Conservation (phyloP, 2,113 vertebrate species). For the Onychostoma macrolepis region DNA sequence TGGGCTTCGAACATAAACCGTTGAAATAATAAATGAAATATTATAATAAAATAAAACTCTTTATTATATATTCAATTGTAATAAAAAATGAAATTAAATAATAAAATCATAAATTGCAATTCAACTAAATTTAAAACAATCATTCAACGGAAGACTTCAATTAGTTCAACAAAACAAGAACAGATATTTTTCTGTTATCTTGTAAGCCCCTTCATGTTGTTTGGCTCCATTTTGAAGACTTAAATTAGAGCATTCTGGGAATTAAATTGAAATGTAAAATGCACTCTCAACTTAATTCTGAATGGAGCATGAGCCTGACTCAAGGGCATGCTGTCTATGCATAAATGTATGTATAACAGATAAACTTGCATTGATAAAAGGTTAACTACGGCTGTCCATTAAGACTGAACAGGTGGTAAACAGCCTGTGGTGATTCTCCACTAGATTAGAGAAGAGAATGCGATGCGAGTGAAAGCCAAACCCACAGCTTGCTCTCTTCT, state of each 20-base stretch:
- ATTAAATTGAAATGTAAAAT: not conserved
- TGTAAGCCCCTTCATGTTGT: not conserved
- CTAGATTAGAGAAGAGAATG: constrained; percentile 19
- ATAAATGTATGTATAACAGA: not conserved
- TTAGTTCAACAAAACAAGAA: not conserved
- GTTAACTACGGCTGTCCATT: not conserved
- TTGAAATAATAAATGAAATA: not conserved
- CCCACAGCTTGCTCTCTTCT: constrained; percentile 41
- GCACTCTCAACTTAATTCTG: not conserved
- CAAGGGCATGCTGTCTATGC: not conserved
- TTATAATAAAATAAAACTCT: not conserved
- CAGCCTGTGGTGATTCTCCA: constrained; percentile 26
- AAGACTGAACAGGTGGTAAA: constrained; percentile 28
- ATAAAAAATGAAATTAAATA: not conserved
- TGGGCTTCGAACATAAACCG: not conserved
- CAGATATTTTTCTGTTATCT: not conserved
- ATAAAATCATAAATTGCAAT: not conserved
- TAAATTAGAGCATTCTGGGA: not conserved
- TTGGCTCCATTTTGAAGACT: not conserved
- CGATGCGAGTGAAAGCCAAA: constrained; percentile 18
- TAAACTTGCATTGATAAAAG: not conserved
- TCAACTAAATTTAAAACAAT: not conserved
- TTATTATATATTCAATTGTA: no score
- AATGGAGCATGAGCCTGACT: not conserved
- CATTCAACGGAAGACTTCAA: not conserved